phyloP scores from a whole-genome alignment of 2,113 vertebrate species.

The Lasiurus cinereus region DNA sequence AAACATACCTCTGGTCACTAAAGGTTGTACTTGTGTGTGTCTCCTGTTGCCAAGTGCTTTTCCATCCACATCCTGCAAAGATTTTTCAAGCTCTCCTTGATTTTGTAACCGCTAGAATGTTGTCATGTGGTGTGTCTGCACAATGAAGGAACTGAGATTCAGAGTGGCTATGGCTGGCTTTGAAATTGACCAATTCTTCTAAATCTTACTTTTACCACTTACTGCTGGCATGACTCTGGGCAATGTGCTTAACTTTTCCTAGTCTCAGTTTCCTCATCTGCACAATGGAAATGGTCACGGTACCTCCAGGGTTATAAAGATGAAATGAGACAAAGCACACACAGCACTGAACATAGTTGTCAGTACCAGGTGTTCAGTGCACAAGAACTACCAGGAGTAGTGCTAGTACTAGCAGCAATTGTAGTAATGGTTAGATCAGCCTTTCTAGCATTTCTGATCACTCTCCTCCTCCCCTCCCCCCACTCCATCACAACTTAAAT shows the following conservation, averaged over 20 bases:
- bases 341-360: neutral
- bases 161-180: neutral
- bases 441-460: neutral
- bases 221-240: neutral
- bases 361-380: neutral
- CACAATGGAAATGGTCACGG: neutral
- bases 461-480: neutral
- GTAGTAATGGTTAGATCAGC: neutral
- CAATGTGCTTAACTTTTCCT: neutral
- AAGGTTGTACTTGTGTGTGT: neutral
- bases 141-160: neutral
- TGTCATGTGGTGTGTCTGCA: rapidly evolving
- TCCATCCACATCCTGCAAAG: neutral
- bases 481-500: neutral
- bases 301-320: neutral
- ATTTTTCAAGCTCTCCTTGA: neutral
- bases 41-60: neutral
- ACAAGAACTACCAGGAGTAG: neutral
- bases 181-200: neutral
- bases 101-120: neutral
- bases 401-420: no score
- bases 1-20: neutral
- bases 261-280: neutral
- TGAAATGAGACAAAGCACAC: neutral
- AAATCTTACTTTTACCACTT: neutral